phyloP scores from a whole-genome alignment of 2,888 invertebrate genomes.

The Nephrocerus scutellatus region DNA sequence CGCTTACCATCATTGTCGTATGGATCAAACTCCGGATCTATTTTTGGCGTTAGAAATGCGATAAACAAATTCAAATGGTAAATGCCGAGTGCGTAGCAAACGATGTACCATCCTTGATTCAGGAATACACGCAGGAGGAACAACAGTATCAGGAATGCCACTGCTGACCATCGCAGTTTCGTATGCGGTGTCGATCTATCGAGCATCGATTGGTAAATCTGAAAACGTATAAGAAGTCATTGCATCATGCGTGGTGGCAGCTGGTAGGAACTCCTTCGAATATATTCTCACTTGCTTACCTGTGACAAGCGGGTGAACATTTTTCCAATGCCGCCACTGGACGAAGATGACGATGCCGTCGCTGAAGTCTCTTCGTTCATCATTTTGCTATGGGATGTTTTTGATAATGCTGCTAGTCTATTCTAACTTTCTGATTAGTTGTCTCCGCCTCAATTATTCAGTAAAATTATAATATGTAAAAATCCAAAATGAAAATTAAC shows the following conservation, averaged over 20 bases:
- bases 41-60: conserved; percentile 98
- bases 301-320: conserved; percentile 46
- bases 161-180: conserved; percentile 72
- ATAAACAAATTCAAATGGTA: conserved; percentile 99
- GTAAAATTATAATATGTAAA: too few species aligned
- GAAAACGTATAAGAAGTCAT: conserved; percentile 10
- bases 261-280: too few species aligned
- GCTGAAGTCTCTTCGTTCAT: conserved; percentile 45
- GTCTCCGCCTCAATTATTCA: too few species aligned
- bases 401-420: too few species aligned
- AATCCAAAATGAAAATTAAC: too few species aligned
- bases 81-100: conserved; percentile 98
- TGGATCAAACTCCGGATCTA: conserved; percentile 94
- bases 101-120: conserved; percentile 98
- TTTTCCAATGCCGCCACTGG: conserved; percentile 40
- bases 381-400: too few species aligned
- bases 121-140: conserved; percentile 77
- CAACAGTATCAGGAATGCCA: conserved; percentile 59
- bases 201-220: conserved; percentile 70
- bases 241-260: too few species aligned
- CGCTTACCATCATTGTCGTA: conserved; percentile 59
- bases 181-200: conserved; percentile 82
- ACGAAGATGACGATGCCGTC: conserved; percentile 33
- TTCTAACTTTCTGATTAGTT: too few species aligned
- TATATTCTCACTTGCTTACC: too few species aligned